Evolutionary conservation across 1,140 invertebrate species (phyloP).

Genomic region (Drosophila grimshawi): DNA sequence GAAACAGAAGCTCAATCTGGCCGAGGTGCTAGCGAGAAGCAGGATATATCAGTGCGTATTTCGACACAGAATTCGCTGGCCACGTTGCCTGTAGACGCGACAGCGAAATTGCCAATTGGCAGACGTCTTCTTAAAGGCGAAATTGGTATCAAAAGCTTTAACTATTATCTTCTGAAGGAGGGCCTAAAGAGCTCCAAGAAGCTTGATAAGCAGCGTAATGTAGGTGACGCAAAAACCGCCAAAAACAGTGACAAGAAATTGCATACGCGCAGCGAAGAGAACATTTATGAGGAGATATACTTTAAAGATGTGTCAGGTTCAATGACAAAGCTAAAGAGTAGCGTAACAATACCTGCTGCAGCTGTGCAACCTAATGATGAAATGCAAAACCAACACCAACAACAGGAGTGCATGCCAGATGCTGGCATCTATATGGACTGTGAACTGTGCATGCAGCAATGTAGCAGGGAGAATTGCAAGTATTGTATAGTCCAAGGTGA

Average conservation of each 20-base stretch:
- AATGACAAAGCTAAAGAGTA: background rate
- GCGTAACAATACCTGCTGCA: background rate
- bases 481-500: conserved; percentile 58
- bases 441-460: conserved; percentile 80
- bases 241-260: conserved; percentile 36
- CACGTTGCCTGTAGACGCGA: conserved; percentile 24
- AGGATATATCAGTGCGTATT: conserved; percentile 63
- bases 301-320: conserved; percentile 66
- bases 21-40: conserved; percentile 43
- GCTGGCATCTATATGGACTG: conserved; percentile 63
- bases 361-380: conserved; percentile 43
- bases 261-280: conserved; percentile 80
- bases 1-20: background rate
- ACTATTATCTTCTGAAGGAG: conserved; percentile 83
- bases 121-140: conserved; percentile 78
- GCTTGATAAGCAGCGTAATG: conserved; percentile 62
- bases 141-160: conserved; percentile 84
- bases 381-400: conserved; percentile 33
- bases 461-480: conserved; percentile 78
- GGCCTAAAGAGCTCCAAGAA: conserved; percentile 81
- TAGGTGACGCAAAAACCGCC: background rate
- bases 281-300: conserved; percentile 84
- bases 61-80: conserved; percentile 51
- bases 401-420: conserved; percentile 23
- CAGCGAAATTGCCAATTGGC: conserved; percentile 75